Percentiles rank a stretch among this genome's conserved stretches.
Conservation (phyloP, 53 echinoderm and acorn worm species). For the Echinometra lucunter region DNA sequence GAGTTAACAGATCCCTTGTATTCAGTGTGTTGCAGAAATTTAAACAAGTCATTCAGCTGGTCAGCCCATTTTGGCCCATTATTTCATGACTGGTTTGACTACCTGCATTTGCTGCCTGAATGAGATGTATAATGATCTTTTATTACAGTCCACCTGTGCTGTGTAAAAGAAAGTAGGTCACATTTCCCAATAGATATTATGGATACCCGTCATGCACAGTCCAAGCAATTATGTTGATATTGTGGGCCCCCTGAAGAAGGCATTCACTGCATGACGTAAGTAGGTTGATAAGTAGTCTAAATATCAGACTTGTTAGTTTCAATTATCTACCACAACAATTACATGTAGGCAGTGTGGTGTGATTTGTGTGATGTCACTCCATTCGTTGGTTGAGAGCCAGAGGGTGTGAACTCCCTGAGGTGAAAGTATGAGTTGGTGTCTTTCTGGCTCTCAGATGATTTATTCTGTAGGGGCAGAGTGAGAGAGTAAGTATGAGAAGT, state of each 20-base stretch:
- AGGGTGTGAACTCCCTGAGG: no score
- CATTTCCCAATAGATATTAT: not conserved
- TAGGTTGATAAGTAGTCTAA: conserved; percentile 28
- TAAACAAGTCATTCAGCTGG: no score
- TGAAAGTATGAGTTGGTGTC: no score
- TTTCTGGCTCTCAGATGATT: not conserved
- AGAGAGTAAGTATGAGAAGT: no score
- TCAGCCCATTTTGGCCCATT: no score
- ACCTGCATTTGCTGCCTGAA: no score
- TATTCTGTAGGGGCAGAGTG: not conserved
- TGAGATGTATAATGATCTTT: no score
- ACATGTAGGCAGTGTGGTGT: not conserved
- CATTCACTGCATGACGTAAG: not conserved
- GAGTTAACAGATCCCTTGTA: no score
- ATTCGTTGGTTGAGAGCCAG: no score
- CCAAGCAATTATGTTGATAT: conserved; percentile 35
- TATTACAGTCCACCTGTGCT: no score
- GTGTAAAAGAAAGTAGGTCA: not conserved
- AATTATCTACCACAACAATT: not conserved
- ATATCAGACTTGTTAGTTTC: conserved; percentile 25
- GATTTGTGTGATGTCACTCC: not conserved
- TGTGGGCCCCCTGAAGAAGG: not conserved
- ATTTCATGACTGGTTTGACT: no score
- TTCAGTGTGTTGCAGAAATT: no score
- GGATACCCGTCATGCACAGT: not conserved